phyloP scores from a whole-genome alignment of 1,140 invertebrate genomes.

The Drosophila neocordata region DNA sequence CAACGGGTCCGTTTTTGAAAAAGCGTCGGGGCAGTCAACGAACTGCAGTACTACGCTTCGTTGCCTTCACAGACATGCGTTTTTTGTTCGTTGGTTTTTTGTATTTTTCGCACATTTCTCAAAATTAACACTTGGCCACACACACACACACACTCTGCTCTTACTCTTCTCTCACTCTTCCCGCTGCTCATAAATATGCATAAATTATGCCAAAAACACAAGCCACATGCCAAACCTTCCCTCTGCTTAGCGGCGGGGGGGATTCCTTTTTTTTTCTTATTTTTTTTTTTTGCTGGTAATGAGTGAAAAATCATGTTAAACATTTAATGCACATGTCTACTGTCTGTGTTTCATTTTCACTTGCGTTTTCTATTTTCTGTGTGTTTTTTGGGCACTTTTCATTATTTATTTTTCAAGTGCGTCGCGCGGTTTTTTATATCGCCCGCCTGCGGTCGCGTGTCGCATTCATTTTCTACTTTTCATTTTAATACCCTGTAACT shows the following conservation, averaged over 20 bases:
- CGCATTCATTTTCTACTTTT: slow-evolving; percentile 14
- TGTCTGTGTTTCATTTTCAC: slow-evolving; percentile 24
- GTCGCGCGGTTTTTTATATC: slow-evolving; percentile 33
- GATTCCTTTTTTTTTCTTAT: slow-evolving; percentile 23
- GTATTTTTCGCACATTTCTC: slow-evolving; percentile 39
- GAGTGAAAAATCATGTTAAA: slow-evolving; percentile 78
- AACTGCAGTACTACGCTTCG: slow-evolving; percentile 45
- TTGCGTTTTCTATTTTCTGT: slow-evolving; percentile 13
- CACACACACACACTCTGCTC: slow-evolving; percentile 25
- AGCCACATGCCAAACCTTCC: slow-evolving; percentile 24
- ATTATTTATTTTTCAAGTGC: slow-evolving; percentile 58
- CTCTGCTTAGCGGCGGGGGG: slow-evolving; percentile 29
- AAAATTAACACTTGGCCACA: slow-evolving; percentile 72
- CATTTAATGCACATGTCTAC: slow-evolving; percentile 73
- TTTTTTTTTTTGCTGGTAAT: slow-evolving; percentile 61
- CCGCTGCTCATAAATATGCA: slow-evolving; percentile 48
- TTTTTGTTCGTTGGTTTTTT: slow-evolving; percentile 19
- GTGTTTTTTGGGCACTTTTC: slow-evolving; percentile 23
- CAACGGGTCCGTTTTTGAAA: slow-evolving; percentile 41
- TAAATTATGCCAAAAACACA: slow-evolving; percentile 79
- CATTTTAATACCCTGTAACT: slow-evolving; percentile 1
- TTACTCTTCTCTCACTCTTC: slow-evolving; percentile 15
- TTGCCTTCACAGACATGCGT: slow-evolving; percentile 25
- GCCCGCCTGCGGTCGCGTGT: slow-evolving; percentile 50
- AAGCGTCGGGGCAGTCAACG: slow-evolving; percentile 41